Base-by-base conservation (phyloP, 2,113 vertebrate species). In the Carlito syrichta region DNA sequence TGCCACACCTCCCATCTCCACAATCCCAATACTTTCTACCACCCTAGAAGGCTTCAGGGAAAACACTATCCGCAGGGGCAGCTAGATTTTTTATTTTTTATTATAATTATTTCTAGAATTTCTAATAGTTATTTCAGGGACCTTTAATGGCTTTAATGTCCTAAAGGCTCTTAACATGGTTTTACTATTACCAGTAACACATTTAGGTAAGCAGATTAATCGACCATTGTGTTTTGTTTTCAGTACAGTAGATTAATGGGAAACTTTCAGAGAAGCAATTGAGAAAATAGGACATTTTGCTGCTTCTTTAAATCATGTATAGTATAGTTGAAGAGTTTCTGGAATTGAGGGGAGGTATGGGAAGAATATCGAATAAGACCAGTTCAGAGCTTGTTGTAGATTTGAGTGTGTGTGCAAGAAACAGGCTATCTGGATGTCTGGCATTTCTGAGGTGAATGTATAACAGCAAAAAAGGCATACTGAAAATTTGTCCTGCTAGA, bases 401-500 rank as follows among this genome's bases (percentile, higher is more conserved):
- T 81, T 58, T 27, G 1, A 45, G 17, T 84, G 2, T 50, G 20
- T 50, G 32, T 25, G 20, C 27, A 30, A 81, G 48, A 66, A 48
- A 5, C 38, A 32, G 25, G 8, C 54, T 84, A 76, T 50, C 69
- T 91, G 40, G 13, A 38, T 68, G 2, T 17, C 35, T 71, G 30
- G 20, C 43, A 7, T 25, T 68, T 69, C 62, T 60, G 27, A 4
- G 10, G 6, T 92, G 32, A 52, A n/a, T 62, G 8, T 58, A 45
- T 87, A 60, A 54, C 16, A 48, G 6, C 5, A 35, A 3, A 77
- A 54, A 12, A 1, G 13, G 1, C 8, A 1, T 22, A 1, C n/a
- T n/a, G n/a, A n/a, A n/a, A n/a, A n/a, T n/a, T n/a, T n/a, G n/a
- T n/a, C 52, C 16, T 54, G 9, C 8, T 58, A 62, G 58, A 50